Evolutionary conservation across 2,797 vertebrate genomes (phyloP).

Genomic region (Percopsis omiscomaycus): DNA sequence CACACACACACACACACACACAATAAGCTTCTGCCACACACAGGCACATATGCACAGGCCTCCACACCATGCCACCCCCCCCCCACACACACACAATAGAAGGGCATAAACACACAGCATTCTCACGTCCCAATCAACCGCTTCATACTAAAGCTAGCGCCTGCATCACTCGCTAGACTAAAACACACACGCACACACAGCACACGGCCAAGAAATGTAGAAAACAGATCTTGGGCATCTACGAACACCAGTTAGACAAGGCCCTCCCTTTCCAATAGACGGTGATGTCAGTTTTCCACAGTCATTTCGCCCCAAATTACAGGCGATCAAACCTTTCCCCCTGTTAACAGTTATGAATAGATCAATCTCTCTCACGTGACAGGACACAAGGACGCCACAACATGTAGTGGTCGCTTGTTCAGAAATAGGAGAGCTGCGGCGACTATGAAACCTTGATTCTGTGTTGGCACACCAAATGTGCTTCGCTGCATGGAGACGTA

Average conservation of each 20-base stretch:
- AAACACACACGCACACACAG: conserved; percentile 9
- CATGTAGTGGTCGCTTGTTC: conserved; percentile 3
- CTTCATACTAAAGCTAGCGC: conserved; percentile 16
- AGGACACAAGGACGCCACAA: neutral
- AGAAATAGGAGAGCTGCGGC: conserved; percentile 11
- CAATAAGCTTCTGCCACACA: conserved; percentile 39
- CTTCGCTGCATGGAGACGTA: conserved; percentile 52
- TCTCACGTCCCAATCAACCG: neutral
- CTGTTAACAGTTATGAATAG: conserved; percentile 32
- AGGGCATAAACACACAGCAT: neutral
- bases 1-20: conserved; percentile 12
- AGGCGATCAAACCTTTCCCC: conserved; percentile 47
- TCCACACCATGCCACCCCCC: conserved; percentile 34
- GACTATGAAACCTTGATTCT: conserved; percentile 3
- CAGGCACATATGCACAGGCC: conserved; percentile 43
- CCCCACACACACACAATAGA: conserved; percentile 13
- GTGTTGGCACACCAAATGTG: conserved; percentile 18
- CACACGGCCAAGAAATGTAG: conserved; percentile 55
- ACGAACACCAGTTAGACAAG: conserved; percentile 49
- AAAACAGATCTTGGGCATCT: conserved; percentile 64
- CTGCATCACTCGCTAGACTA: conserved; percentile 28
- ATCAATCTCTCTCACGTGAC: conserved; percentile 19
- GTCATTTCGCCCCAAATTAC: conserved; percentile 51
- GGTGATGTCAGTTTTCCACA: conserved; percentile 66
- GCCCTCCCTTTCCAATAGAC: conserved; percentile 54